These are phyloP conservation scores for Agriopis aurantiaria DNA, from an alignment of 2,888 invertebrate species.

Conservation along the genomic window DNA sequence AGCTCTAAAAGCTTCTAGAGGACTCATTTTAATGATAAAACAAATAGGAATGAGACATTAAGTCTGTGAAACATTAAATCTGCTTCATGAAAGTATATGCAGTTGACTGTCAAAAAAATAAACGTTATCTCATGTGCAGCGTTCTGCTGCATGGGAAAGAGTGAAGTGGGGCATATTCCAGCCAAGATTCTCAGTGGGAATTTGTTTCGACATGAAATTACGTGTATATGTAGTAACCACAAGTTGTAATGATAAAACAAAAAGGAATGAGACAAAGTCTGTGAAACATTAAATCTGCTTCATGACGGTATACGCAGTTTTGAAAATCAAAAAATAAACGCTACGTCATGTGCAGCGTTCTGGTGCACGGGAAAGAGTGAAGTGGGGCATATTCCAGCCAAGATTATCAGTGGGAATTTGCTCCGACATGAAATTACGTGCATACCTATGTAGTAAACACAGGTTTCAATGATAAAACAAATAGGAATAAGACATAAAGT, in stretches of 20 bases:
- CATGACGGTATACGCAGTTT: no score
- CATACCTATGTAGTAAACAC: no score
- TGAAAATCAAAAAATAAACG: not conserved
- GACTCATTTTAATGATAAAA: not conserved
- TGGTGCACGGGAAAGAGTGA: not conserved
- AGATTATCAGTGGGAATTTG: not conserved
- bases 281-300: not conserved
- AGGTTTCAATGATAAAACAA: not conserved
- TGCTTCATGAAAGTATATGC: no score
- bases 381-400: not conserved
- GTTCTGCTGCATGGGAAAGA: not conserved
- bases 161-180: not conserved
- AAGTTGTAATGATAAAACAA: not conserved
- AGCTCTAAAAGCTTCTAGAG: conserved; percentile 2
- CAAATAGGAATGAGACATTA: not conserved
- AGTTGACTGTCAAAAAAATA: not conserved
- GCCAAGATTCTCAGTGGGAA: not conserved
- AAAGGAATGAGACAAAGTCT: not conserved
- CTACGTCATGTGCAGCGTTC: no score
- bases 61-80: not conserved
- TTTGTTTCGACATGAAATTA: not conserved
- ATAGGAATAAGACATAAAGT: not conserved
- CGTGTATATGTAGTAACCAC: no score
- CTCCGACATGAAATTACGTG: not conserved
- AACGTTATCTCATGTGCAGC: not conserved